phyloP scores from a whole-genome alignment of 2,797 vertebrate genomes.

The Epinephelus malabaricus region DNA sequence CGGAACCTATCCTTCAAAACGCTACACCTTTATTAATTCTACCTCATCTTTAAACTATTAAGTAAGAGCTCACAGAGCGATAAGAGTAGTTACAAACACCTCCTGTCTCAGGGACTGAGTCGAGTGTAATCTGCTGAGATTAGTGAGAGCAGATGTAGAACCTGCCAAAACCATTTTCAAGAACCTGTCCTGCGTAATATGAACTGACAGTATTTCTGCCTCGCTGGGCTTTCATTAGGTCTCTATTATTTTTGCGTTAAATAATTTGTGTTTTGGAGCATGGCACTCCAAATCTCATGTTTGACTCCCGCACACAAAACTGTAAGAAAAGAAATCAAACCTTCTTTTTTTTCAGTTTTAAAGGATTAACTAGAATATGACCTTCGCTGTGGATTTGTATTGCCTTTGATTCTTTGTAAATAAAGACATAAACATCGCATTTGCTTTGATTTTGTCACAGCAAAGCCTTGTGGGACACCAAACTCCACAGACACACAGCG shows the following conservation, averaged over 20 bases:
- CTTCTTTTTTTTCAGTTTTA: conserved; percentile 12
- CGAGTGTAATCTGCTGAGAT: conserved; percentile 37
- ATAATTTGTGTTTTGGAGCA: conserved; percentile 53
- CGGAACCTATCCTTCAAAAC: background rate
- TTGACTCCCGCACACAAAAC: conserved; percentile 4
- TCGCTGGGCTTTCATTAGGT: conserved; percentile 56
- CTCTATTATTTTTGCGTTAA: conserved; percentile 54
- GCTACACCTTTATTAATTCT: background rate
- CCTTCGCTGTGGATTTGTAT: conserved; percentile 12
- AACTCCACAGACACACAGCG: conserved; percentile 20
- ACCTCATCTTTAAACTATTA: conserved; percentile 7
- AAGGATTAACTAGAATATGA: conserved; percentile 31
- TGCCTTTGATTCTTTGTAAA: conserved; percentile 20
- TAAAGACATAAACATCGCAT: conserved; percentile 27
- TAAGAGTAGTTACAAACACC: conserved; percentile 2
- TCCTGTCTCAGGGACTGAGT: background rate
- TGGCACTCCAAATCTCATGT: conserved; percentile 5
- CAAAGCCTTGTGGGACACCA: conserved; percentile 46
- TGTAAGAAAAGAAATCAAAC: background rate
- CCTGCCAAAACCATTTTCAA: conserved; percentile 51
- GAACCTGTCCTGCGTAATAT: conserved; percentile 58
- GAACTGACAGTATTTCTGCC: conserved; percentile 64
- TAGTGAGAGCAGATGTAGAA: conserved; percentile 44
- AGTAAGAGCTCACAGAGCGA: no score
- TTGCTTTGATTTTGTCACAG: conserved; percentile 39